Evolutionary conservation across 2,797 vertebrate species (phyloP), one percentile per base, ranked within the genome.

Genomic region (Hephaestus fuliginosus): DNA sequence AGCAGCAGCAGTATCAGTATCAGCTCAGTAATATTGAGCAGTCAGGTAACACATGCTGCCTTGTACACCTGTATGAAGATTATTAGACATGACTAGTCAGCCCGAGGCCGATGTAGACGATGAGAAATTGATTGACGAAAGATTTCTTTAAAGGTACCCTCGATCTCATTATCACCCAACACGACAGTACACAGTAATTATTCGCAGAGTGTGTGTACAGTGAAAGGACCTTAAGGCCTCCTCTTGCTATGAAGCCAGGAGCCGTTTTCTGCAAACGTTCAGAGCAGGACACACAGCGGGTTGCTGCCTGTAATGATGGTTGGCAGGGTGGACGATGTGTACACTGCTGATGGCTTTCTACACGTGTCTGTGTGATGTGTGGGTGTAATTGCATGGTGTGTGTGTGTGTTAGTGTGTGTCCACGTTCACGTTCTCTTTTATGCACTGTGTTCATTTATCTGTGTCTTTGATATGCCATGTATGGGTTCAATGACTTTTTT

Each of bases 271-370:
- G 61, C 74, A 58, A 51, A 25, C 7, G 15, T 1, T 55, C 5
- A 53, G 72, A 82, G 9, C 80, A 66, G 76, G 79, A 86, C 77
- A 36, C 88, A n/a, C 85, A 75, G 85, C 88, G 44, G 84, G 85
- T 58, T 1, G 64, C 77, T 68, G 81, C 71, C 57, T 68, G 0
- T 86, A 78, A 89, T 86, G 80, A 89, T 55, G 76, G 49, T 81
- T 48, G 7, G 33, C 74, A 53, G 84, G 73, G 65, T 0, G 9
- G 33, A 65, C 2, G 65, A 52, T 49, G 69, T 25, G 7, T 76
- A 15, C 81, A 5, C 52, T 17, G 67, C 70, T 82, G 62, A 80
- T 60, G 67, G 60, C n/a, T 39, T 62, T 56, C 69, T 46, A 15
- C 57, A 62, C 44, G 55, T 30, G 52, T n/a, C 8, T 30, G 51